Base-by-base conservation (phyloP, 2,888 invertebrate genomes). In the Xestia c-nigrum region DNA sequence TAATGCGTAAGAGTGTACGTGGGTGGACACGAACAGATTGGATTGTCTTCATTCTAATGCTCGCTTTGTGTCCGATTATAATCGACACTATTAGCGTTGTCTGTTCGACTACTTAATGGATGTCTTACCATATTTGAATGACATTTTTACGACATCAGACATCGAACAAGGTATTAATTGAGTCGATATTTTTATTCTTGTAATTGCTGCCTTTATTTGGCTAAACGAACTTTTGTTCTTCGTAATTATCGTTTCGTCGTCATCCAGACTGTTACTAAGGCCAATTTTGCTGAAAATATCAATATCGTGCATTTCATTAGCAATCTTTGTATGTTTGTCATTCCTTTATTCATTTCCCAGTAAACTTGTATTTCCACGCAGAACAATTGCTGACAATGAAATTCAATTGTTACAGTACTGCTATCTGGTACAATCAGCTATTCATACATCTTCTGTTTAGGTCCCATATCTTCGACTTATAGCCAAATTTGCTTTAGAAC, bases 21-120 rank as follows among this genome's bases (percentile, higher is more conserved):
- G 50, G 87, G 88, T 80, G 88, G 87, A 88, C 80, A 52, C 46
- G 52, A 65, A 87, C 73, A 77, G 46, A 88, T 88, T 71, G 73
- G 72, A 78, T 85, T 81, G 87, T 88, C 83, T 86, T 74, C 64
- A 65, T 76, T 76, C 71, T 81, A 78, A 76, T 83, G 77, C 74
- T 82, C 74, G 59, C 80, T 81, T 78, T 87, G 74, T 81, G 76
- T 88, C 75, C 57, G 87, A 83, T 87, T 83, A 85, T 83, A 87
- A 87, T 85, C 72, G 78, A 75, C 83, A 87, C 83, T 79, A 85
- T 88, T 84, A 87, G 72, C 59, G 66, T 59, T 72, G 77, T 77
- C 72, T 79, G 7, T 76, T 80, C 76, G 72, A 71, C 77, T 75
- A n/a, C 63, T 12, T 85, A 87, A 87, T 85, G 63, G 68, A 83